Conservation (phyloP, 2,797 vertebrate genomes). For the Leucoraja ocellata region DNA sequence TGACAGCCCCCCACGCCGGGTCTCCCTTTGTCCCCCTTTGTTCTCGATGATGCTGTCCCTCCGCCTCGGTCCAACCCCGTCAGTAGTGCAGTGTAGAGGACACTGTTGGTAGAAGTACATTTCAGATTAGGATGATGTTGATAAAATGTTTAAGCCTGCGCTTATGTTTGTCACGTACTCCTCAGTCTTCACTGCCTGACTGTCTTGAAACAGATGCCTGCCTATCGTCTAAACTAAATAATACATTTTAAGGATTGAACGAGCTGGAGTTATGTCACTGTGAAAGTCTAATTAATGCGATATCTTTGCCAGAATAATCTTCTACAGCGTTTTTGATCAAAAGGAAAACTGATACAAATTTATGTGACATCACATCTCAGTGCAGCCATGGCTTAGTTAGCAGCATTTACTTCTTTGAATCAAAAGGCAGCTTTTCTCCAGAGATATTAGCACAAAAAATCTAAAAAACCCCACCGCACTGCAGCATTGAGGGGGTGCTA, state of each 20-base stretch:
- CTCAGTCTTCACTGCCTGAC: not conserved
- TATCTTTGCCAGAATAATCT: not conserved
- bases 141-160: not conserved
- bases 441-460: no score
- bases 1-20: no score
- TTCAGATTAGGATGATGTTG: not conserved
- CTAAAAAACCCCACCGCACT: no score
- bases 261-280: not conserved
- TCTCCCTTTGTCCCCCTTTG: no score
- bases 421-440: no score
- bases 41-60: no score
- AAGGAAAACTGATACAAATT: not conserved
- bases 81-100: not conserved
- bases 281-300: not conserved
- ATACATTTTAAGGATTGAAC: not conserved
- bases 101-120: not conserved
- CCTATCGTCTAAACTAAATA: not conserved
- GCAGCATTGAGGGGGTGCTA: no score
- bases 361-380: not conserved
- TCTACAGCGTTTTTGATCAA: not conserved
- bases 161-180: not conserved
- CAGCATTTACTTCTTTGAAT: no score
- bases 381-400: no score
- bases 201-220: not conserved
- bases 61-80: no score